Evolutionary conservation across 2,888 invertebrate genomes (phyloP), one percentile per base, ranked within the genome.

Genomic region (Lasioglossum marginatum): DNA sequence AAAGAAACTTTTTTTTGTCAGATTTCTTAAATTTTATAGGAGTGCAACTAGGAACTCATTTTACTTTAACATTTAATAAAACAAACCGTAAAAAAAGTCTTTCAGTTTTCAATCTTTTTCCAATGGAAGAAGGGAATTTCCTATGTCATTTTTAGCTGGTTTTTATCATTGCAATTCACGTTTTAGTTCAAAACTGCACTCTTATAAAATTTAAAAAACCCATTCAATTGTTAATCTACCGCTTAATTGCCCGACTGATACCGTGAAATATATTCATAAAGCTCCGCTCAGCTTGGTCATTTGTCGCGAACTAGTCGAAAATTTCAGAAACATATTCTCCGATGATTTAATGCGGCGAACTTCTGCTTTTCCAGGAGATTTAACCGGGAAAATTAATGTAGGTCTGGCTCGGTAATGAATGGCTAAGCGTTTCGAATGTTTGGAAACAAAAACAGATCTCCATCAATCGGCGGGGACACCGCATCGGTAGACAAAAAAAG

Each of bases 311-410:
- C 70, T 74, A 82, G 79, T 82, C 79, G 60, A 83, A 90, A 90
- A 88, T 90, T 90, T 91, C 85, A 79, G 74, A 77, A 84, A 84
- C 86, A 81, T 79, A 85, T 88, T 85, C 81, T 40, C 78, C 73
- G 79, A 85, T 90, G 87, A 91, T 90, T 87, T 88, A 90, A 86
- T 79, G 85, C 31, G 66, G 48, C 60, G 19, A 83, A 88, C 83
- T 89, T 79, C 57, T 60, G 79, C 80, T 80, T 87, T 81, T 87
- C 81, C 91, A 77, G 74, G 72, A 88, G 91, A 90, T 90, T 90
- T 91, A 87, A 87, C 88, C 77, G 70, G 70, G 77, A 81, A 91
- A 88, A 91, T 90, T 89, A 89, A 88, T 85, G 78, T 81, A 60
- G 66, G 48, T 79, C 85, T 83, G 91, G n/a, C 34, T 1, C 83